Percentiles rank a stretch among this genome's conserved stretches.
Conservation (phyloP, 2,797 vertebrate genomes). For the Danionella dracula region DNA sequence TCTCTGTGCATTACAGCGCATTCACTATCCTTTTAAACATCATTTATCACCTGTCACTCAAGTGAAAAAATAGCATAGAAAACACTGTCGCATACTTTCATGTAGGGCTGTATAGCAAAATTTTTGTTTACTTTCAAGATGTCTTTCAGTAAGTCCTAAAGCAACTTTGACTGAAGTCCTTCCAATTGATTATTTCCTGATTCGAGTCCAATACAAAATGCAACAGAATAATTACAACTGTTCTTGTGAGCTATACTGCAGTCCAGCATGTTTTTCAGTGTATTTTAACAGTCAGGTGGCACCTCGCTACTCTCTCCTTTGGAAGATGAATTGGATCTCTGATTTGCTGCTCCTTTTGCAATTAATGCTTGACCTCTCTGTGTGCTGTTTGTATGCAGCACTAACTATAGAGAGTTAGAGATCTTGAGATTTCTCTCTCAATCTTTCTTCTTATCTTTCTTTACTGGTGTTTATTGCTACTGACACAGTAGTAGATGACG, state of each 20-base stretch:
- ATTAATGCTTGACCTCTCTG: slow-evolving; percentile 17
- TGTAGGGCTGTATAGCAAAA: not conserved
- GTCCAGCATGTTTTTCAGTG: not conserved
- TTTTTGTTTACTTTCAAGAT: no score
- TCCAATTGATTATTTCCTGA: no score
- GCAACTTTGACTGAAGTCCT: no score
- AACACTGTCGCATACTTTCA: slow-evolving; percentile 1
- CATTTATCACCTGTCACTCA: slow-evolving; percentile 18
- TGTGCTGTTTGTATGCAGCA: slow-evolving; percentile 32
- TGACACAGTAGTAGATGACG: not conserved
- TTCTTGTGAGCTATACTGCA: not conserved
- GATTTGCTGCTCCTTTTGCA: slow-evolving; percentile 13
- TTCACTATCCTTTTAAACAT: not conserved
- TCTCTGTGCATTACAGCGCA: not conserved
- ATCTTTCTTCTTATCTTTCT: slow-evolving; percentile 28
- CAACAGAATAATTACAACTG: slow-evolving; percentile 10
- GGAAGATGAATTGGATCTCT: slow-evolving; percentile 14
- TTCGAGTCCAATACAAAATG: no score
- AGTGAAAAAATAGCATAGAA: not conserved
- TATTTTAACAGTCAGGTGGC: not conserved
- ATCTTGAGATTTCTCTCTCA: slow-evolving; percentile 17
- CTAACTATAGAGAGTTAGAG: slow-evolving; percentile 23
- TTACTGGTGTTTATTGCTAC: slow-evolving; percentile 5
- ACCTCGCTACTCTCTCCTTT: not conserved
- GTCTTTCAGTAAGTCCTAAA: no score